Evolutionary conservation across 2,888 invertebrate genomes (phyloP).

Genomic region (Proisotoma minuta): DNA sequence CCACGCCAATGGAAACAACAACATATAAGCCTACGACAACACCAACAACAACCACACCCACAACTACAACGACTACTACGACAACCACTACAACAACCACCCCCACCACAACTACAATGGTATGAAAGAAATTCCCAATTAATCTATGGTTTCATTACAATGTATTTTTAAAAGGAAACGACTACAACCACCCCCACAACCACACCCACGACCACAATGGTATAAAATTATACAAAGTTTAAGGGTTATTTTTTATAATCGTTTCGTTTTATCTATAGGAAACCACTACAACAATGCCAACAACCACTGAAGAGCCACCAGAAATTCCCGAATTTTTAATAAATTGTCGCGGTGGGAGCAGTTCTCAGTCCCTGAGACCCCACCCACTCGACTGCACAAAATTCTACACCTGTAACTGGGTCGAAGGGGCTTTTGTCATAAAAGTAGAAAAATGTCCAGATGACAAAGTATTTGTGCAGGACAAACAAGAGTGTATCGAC

Average conservation of each 20-base stretch:
- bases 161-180: constrained; percentile 18
- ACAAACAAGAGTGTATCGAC: constrained; percentile 35
- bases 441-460: constrained; percentile 41
- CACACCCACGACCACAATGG: constrained; percentile 22
- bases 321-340: constrained; percentile 20
- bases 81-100: constrained; percentile 25
- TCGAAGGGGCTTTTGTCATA: constrained; percentile 40
- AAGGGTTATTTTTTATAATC: too few species aligned
- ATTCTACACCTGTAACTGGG: constrained; percentile 43
- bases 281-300: constrained; percentile 7
- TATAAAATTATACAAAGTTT: too few species aligned
- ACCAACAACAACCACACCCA: constrained; percentile 19
- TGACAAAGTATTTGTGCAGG: constrained; percentile 37
- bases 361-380: constrained; percentile 34
- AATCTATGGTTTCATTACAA: too few species aligned
- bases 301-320: constrained; percentile 15
- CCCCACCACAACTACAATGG: constrained; percentile 18
- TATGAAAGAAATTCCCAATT: too few species aligned
- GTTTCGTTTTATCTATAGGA: too few species aligned
- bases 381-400: constrained; percentile 43
- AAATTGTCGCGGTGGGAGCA: constrained; percentile 21
- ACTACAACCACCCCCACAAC: constrained; percentile 28
- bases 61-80: constrained; percentile 23
- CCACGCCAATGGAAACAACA: constrained; percentile 10
- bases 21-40: constrained; percentile 17